A percentile compares a stretch with the other conserved stretches of the same genome.
phyloP scores from a whole-genome alignment of 2,888 invertebrate species.

The Clistopyga incitator region DNA sequence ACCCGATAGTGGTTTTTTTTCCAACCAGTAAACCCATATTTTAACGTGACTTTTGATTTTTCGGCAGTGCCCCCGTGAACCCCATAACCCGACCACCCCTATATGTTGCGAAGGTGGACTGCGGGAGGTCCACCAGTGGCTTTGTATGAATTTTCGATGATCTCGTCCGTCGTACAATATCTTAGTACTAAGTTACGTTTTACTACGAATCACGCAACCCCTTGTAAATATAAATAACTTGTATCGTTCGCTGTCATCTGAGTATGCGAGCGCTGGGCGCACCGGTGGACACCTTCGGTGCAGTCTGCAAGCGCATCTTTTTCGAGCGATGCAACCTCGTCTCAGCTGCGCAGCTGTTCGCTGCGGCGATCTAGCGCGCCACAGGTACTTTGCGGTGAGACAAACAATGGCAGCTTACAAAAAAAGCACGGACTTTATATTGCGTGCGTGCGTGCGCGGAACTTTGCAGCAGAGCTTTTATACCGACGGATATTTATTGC shows the following conservation, averaged over 20 bases:
- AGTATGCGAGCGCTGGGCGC: slow-evolving; percentile 16
- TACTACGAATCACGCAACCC: slow-evolving; percentile 73
- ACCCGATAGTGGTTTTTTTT: too few species aligned
- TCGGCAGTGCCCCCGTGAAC: background rate
- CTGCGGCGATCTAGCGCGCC: slow-evolving; percentile 13
- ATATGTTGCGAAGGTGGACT: background rate
- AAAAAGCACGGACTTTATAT: background rate
- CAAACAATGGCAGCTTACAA: background rate
- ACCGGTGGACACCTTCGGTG: slow-evolving; percentile 44
- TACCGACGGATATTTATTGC: slow-evolving; percentile 13
- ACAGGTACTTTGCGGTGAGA: slow-evolving; percentile 44
- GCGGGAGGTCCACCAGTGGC: slow-evolving; percentile 39
- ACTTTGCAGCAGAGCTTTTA: slow-evolving; percentile 19
- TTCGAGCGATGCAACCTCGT: slow-evolving; percentile 6
- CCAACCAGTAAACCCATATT: background rate
- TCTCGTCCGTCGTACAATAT: slow-evolving; percentile 11
- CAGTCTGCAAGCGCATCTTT: slow-evolving; percentile 35
- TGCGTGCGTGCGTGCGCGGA: background rate
- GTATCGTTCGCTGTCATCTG: slow-evolving; percentile 75
- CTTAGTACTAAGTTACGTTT: background rate
- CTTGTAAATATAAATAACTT: slow-evolving; percentile 79
- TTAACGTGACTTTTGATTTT: slow-evolving; percentile 9
- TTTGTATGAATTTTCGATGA: background rate
- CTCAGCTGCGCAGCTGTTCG: slow-evolving; percentile 55
- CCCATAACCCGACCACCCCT: background rate